Evolutionary conservation across 1,140 invertebrate species (phyloP), one percentile per base, ranked within the genome.

Genomic region (Neodiprion virginianus): DNA sequence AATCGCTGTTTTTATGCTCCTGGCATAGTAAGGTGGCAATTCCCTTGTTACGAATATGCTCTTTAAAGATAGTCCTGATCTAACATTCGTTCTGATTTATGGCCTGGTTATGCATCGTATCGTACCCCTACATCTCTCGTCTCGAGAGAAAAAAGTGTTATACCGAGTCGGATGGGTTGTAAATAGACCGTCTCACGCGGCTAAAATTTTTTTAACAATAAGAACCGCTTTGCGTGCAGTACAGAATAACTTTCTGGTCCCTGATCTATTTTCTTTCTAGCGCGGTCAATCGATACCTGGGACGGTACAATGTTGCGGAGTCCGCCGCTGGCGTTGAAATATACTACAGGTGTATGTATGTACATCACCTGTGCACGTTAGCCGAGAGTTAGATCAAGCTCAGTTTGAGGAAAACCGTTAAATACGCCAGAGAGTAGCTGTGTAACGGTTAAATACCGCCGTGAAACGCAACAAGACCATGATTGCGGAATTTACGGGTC

Each of bases 181-280:
- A 40, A 40, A 40, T 40, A 40, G 28, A 40, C 5, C 28, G 28
- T 40, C 28, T 40, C 28, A 40, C 5, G 28, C 28, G 28, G 28
- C 28, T 5, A 40, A 40, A 2, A 40, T 40, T 1, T 3, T 40
- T 40, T 40, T 40, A 40, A 40, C 28, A 40, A 40, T 17, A 17
- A 61, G n/a, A 61, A 61, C 53, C n/a, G n/a, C 53, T 61, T 61
- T 8, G 53, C 53, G 53, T 61, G 53, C 53, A 61, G 53, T 61
- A 61, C 53, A 17, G 53, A 61, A 61, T 61, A 61, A 61, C 53
- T 61, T 40, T 61, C 53, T 61, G 53, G 53, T 61, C 53, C 74
- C 74, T 76, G 79, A 79, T 79, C 77, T 79, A 78, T 79, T 78
- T 79, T 78, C 76, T 78, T 80, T 79, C 74, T 75, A 71, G 75